Evolutionary conservation across 2,113 vertebrate genomes (phyloP).

Genomic region (Myotis lucifugus): DNA sequence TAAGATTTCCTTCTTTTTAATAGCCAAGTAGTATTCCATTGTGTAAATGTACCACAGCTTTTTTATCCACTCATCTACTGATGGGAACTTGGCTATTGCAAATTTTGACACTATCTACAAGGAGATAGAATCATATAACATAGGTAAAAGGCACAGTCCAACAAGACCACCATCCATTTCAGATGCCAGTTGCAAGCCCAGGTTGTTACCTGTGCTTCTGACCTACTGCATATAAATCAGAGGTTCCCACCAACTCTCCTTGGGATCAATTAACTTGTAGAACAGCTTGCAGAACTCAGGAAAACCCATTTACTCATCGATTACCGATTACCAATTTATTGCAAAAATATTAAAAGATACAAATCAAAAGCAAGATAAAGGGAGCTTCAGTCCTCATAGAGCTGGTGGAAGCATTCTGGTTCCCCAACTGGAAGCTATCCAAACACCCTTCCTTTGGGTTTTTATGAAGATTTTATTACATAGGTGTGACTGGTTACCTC

Average conservation of each 20-base stretch:
- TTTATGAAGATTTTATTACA: background rate
- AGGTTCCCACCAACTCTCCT: background rate
- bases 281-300: background rate
- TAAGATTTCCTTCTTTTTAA: background rate
- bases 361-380: background rate
- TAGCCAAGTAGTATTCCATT: background rate
- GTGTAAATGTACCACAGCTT: background rate
- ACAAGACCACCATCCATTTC: background rate
- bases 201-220: background rate
- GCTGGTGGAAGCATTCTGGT: background rate
- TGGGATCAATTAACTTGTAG: background rate
- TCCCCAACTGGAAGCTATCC: background rate
- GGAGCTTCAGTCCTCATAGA: background rate
- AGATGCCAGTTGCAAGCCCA: background rate
- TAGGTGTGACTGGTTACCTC: background rate
- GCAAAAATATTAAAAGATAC: background rate
- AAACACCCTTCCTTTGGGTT: background rate
- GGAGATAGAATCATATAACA: background rate
- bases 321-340: background rate
- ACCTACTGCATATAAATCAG: background rate
- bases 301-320: background rate
- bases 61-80: background rate
- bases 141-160: background rate
- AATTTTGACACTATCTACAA: background rate
- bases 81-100: background rate